Percentiles rank a stretch among this genome's conserved stretches.
Evolutionary conservation across 1,140 invertebrate species (phyloP).

Genomic region (Temnothorax curvispinosus): DNA sequence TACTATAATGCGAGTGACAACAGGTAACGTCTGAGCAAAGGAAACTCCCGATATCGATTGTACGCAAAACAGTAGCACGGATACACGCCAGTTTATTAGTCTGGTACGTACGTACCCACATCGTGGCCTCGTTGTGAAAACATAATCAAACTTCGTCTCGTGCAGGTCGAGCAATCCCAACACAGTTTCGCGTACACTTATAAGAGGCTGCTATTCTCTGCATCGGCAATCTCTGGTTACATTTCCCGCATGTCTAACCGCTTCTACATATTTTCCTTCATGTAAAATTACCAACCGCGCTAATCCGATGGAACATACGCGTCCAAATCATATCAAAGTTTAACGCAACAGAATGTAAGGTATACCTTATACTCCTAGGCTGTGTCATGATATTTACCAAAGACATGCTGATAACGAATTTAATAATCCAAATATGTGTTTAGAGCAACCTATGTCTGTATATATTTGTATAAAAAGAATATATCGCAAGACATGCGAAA

Average conservation of each 20-base stretch:
- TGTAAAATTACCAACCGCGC: neutral
- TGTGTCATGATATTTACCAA: neutral
- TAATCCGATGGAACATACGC: neutral
- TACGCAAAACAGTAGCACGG: constrained; percentile 31
- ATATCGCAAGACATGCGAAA: constrained; percentile 23
- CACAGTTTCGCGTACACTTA: constrained; percentile 26
- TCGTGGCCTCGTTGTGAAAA: constrained; percentile 61
- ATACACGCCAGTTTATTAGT: constrained; percentile 50
- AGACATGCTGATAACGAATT: constrained; percentile 18
- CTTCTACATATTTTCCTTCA: neutral
- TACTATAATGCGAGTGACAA: neutral
- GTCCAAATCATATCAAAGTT: neutral
- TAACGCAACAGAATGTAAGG: neutral
- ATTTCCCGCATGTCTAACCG: constrained; percentile 26
- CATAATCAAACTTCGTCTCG: constrained; percentile 71
- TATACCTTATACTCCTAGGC: neutral
- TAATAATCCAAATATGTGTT: constrained; percentile 14
- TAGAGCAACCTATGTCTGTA: neutral
- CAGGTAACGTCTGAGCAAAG: constrained; percentile 18
- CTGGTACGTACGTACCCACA: constrained; percentile 43
- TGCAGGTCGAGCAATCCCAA: constrained; percentile 56
- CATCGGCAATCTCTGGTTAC: constrained; percentile 66
- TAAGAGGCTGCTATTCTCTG: constrained; percentile 57
- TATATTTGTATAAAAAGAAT: neutral
- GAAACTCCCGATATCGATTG: neutral